Percentiles rank a stretch among this genome's conserved stretches.
Evolutionary conservation across 2,888 invertebrate genomes (phyloP).

Genomic region (Pinctada fucata): DNA sequence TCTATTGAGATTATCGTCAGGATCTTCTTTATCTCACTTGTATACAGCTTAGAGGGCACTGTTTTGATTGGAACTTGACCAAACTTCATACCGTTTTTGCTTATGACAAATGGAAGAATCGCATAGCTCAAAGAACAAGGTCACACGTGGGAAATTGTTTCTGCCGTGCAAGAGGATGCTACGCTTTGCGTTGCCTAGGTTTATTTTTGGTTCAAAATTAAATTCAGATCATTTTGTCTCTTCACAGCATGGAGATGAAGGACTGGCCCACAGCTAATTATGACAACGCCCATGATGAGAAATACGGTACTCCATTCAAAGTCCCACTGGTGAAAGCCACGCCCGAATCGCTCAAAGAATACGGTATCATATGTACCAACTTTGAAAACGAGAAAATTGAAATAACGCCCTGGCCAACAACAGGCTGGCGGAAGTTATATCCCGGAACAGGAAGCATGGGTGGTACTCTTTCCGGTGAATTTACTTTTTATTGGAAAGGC

Average conservation of each 20-base stretch:
- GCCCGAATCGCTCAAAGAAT: conserved; percentile 48
- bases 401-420: conserved; percentile 57
- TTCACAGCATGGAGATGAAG: neutral
- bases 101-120: no score
- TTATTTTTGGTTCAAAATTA: no score
- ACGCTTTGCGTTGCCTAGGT: no score
- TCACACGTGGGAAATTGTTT: no score
- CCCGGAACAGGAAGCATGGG: conserved; percentile 48
- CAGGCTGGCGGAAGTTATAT: conserved; percentile 51
- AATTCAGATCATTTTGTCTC: no score
- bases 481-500: conserved; percentile 51
- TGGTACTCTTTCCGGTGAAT: conserved; percentile 49
- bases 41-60: no score
- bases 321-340: conserved; percentile 54
- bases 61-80: no score
- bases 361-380: conserved; percentile 54
- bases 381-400: conserved; percentile 52
- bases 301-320: conserved; percentile 50
- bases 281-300: conserved; percentile 49
- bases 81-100: no score
- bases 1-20: no score
- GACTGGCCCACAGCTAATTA: conserved; percentile 37
- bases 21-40: no score
- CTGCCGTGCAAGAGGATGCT: no score
- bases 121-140: no score